Evolutionary conservation across 2,797 vertebrate species (phyloP), one percentile per base, ranked within the genome.

Genomic region (Fistularia commersonii): DNA sequence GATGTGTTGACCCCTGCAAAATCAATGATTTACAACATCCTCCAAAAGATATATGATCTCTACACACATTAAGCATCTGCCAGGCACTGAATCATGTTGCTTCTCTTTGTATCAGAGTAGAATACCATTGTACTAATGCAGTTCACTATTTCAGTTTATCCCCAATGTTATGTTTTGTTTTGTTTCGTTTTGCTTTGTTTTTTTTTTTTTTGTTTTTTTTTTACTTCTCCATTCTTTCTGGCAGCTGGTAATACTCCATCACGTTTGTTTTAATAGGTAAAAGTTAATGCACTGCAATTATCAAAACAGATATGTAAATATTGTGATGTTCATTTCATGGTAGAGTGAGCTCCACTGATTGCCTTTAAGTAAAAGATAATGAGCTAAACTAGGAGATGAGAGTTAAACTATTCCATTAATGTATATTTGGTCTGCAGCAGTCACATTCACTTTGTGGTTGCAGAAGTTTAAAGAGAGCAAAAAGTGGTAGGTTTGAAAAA

Each of bases 281-380:
- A 85, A 89, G 84, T 84, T 88, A 90, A 90, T 88, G 81, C 84
- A 84, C 74, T 55, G 48, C 77, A 69, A 62, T 88, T 87, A 90
- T 88, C 87, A 86, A 86, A 88, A 85, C 76, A 76, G 83, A 88
- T 86, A 84, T 77, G 73, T 85, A 87, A 88, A 86, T 85, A 81
- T 81, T 74, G 76, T 82, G 64, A 66, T 53, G 52, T 72, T 75
- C 71, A 67, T 54, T 61, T 71, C 64, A 14, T 32, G 31, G 48
- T 61, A 64, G 45, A 50, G 55, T 62, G 67, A 81, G 70, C 79
- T 70, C 38, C 70, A 66, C 72, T 90, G 84, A 90, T 90, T 90
- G 78, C 67, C 46, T 80, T 75, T 88, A 88, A 90, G 85, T 89
- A 81, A 83, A 72, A 73, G 87, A 90, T 88, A 90, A 90, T 84